Conservation (phyloP, 2,113 vertebrate genomes). For the Haemorhous mexicanus region DNA sequence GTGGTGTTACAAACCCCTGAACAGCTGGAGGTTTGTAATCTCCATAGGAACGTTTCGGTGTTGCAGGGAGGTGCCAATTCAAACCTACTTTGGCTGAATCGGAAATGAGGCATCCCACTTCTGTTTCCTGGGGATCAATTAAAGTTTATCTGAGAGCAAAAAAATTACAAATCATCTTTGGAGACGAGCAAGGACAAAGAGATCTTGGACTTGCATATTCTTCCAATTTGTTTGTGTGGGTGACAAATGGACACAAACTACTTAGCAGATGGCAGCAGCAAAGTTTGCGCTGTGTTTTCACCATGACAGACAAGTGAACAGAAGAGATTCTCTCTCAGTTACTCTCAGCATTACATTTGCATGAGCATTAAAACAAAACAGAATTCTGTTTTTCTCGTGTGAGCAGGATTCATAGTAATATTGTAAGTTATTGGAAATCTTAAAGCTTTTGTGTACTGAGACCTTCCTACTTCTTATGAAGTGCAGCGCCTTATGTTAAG, state of each 20-base stretch:
- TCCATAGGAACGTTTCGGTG: rapidly evolving
- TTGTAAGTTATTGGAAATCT: neutral
- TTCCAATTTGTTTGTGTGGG: neutral
- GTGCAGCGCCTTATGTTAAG: neutral
- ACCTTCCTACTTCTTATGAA: neutral
- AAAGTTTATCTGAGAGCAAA: neutral
- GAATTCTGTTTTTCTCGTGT: neutral
- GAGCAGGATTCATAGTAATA: neutral
- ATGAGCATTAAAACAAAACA: neutral
- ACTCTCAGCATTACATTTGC: neutral
- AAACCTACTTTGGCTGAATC: neutral
- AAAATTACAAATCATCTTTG: neutral
- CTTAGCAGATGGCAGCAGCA: neutral
- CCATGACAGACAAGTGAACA: neutral
- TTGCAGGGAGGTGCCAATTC: neutral
- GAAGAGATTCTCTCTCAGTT: neutral
- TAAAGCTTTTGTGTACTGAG: neutral
- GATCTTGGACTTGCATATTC: neutral
- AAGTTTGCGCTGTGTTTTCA: neutral
- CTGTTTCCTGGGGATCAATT: neutral
- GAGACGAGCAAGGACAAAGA: neutral
- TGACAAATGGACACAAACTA: neutral
- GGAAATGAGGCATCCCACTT: neutral
- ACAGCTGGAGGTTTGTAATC: neutral
- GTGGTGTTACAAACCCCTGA: neutral